These are phyloP conservation scores for Ivindomyrus marchei DNA, from an alignment of 2,113 vertebrate species.

Conservation along the genomic window DNA sequence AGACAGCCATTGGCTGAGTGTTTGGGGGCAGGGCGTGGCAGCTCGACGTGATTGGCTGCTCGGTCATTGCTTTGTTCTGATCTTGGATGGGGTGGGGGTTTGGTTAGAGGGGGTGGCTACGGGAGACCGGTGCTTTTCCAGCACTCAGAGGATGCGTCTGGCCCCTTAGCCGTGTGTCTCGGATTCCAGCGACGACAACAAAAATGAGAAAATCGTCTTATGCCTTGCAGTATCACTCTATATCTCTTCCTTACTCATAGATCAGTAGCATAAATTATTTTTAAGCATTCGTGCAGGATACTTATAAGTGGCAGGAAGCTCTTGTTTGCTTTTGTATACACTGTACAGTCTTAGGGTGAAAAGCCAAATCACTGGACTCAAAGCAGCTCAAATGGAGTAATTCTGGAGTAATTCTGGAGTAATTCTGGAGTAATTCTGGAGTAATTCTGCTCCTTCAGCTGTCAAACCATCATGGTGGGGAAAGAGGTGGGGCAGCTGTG, in stretches of 20 bases:
- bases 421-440: not conserved
- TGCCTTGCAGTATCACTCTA: not conserved
- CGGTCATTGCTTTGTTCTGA: not conserved
- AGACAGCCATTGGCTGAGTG: not conserved
- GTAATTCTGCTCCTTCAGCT: not conserved
- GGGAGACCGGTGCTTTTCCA: not conserved
- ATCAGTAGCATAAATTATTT: not conserved
- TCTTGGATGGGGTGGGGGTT: not conserved
- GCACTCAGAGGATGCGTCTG: not conserved
- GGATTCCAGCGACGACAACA: not conserved
- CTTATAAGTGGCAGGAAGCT: not conserved
- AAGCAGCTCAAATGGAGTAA: not conserved
- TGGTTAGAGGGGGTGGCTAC: not conserved
- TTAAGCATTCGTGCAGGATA: not conserved
- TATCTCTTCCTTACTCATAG: not conserved
- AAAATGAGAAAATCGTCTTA: not conserved
- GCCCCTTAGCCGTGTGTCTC: too few species aligned
- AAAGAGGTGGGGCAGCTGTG: too few species aligned
- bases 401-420: not conserved
- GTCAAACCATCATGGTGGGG: not conserved
- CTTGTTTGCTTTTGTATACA: not conserved
- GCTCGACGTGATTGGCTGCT: not conserved
- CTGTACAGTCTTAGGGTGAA: not conserved
- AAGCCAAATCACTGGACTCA: not conserved
- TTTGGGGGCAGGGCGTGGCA: not conserved